Evolutionary conservation across 2,888 invertebrate genomes (phyloP), one percentile per base, ranked within the genome.

Genomic region (Trilocha varians): DNA sequence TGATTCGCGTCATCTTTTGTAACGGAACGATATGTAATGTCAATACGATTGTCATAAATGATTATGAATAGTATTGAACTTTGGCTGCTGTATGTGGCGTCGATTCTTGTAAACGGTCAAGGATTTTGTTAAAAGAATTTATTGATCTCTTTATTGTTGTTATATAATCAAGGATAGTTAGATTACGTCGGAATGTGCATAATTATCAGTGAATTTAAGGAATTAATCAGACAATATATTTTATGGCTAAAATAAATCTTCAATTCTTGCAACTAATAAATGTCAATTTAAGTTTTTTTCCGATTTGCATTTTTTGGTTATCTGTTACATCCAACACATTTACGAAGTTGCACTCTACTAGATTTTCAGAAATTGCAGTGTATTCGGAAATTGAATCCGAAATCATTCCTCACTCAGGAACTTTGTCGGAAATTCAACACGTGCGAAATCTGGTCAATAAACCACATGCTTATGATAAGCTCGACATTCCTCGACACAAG

Each of bases 41-140:
- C 65, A 59, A 65, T 65, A 64, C 54, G 47, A 47, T 32, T 58
- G 61, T 66, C 52, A 47, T 69, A 65, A 72, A 69, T 66, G 57
- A 67, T 64, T 65, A 64, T 63, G 69, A 68, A 78, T 69, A 59
- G 53, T 57, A 61, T 67, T 78, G 73, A 79, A 68, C 77, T 78
- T 55, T 74, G 67, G 73, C 70, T 65, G 46, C 47, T 40, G 41
- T 44, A 43, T 48, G 41, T 44, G 49, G 42, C 51, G 48, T 53
- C 51, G 50, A 55, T 59, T 51, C 52, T 55, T 47, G 51, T 50
- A 58, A 46, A 60, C 52, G 65, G 70, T 76, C 77, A 78, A 78
- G 78, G 80, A 46, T 55, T 52, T 52, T 59, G 48, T 46, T 51
- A 45, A 50, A 51, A 34, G 50, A 25, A 25, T 47, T 46, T 61